phyloP scores from a whole-genome alignment of 2,888 invertebrate species.

The Megastigmus dorsalis region DNA sequence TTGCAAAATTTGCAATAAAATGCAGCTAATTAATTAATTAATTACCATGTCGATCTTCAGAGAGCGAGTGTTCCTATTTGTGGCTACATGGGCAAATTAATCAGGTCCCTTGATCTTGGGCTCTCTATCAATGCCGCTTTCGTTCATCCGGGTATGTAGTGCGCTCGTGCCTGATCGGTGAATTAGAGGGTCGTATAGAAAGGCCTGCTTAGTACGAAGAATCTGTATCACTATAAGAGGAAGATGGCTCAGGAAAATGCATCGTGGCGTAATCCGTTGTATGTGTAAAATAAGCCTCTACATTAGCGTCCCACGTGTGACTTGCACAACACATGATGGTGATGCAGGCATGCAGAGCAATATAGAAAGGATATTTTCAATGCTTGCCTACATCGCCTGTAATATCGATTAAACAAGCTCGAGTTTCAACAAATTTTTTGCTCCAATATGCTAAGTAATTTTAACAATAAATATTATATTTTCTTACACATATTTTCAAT shows the following conservation, averaged over 20 bases:
- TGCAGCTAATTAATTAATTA: background rate
- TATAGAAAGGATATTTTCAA: slow-evolving; percentile 54
- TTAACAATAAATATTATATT: background rate
- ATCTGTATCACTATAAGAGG: slow-evolving; percentile 58
- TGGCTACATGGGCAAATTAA: slow-evolving; percentile 20
- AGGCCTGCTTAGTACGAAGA: slow-evolving; percentile 34
- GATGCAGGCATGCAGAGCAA: slow-evolving; percentile 39
- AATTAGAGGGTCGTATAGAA: slow-evolving; percentile 41
- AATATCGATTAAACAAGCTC: background rate
- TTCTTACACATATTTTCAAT: background rate
- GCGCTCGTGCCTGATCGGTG: slow-evolving; percentile 12
- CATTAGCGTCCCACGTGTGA: slow-evolving; percentile 54
- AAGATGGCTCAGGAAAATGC: slow-evolving; percentile 55
- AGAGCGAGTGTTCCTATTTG: background rate
- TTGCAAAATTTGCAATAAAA: no score
- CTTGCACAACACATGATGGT: slow-evolving; percentile 56
- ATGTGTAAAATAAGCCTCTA: slow-evolving; percentile 55
- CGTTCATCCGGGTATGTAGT: slow-evolving; percentile 28
- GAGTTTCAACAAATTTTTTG: background rate
- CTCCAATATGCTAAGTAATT: background rate
- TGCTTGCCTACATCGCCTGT: background rate
- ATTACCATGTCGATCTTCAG: background rate
- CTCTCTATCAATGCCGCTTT: slow-evolving; percentile 6
- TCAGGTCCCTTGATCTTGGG: slow-evolving; percentile 20
- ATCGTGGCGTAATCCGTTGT: slow-evolving; percentile 53